phyloP scores from a whole-genome alignment of 2,797 vertebrate species.

The Danio choprae region DNA sequence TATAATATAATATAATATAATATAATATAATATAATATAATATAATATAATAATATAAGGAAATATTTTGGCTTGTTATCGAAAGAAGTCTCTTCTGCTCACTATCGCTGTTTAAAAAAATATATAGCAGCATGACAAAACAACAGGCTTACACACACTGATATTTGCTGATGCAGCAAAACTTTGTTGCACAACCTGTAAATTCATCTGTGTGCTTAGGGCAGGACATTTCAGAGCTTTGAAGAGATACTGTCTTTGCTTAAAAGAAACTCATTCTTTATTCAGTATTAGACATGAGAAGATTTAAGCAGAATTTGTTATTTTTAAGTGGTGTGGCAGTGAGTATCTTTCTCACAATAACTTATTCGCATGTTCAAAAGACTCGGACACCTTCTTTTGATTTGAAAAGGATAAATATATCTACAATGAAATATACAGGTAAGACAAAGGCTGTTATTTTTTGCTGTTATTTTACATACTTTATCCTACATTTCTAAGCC shows the following conservation, averaged over 20 bases:
- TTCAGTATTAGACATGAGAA: neutral
- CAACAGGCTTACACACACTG: neutral
- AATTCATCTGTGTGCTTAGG: neutral
- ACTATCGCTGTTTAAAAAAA: too few relatives aligned
- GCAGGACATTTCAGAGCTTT: neutral
- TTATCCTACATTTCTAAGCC: neutral
- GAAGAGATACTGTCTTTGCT: neutral
- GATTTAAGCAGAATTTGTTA: neutral
- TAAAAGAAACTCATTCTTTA: neutral
- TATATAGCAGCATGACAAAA: too few relatives aligned
- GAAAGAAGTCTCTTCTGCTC: too few relatives aligned
- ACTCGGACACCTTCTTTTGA: neutral
- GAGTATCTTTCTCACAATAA: neutral
- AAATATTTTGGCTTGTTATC: too few relatives aligned
- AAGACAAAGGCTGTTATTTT: slow-evolving; percentile 5
- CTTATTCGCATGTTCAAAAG: neutral
- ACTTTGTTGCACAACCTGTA: neutral
- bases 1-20: too few relatives aligned
- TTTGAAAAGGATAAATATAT: neutral
- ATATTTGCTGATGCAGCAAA: neutral
- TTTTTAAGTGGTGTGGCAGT: neutral
- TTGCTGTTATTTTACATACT: too few relatives aligned
- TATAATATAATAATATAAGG: neutral
- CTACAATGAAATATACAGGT: neutral
- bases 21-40: too few relatives aligned